Evolutionary conservation across 92 coral and sea anemone species (phyloP).

Genomic region (Epizoanthus stellaris): DNA sequence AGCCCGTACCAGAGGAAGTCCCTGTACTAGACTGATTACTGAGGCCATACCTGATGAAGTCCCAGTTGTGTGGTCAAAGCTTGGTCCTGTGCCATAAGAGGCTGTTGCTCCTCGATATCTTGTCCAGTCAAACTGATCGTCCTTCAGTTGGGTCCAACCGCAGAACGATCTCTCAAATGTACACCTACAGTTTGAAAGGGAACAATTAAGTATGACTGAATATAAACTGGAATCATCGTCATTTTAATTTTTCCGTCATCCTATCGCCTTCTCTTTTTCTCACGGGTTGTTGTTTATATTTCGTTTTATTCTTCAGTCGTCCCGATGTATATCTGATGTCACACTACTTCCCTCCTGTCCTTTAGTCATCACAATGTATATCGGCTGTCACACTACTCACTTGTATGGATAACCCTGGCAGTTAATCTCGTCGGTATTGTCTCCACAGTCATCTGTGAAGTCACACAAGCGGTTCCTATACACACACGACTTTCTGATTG

Average conservation of each 20-base stretch:
- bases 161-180: slow-evolving; percentile 83
- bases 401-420: slow-evolving; percentile 67
- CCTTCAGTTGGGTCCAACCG: slow-evolving; percentile 75
- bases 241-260: not conserved
- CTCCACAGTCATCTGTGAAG: slow-evolving; percentile 97
- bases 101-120: slow-evolving; percentile 90
- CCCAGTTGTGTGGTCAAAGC: slow-evolving; percentile 95
- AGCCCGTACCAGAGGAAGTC: slow-evolving; percentile 73
- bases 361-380: not conserved
- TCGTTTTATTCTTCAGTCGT: not conserved
- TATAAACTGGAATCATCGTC: not conserved
- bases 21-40: slow-evolving; percentile 43
- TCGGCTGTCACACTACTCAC: slow-evolving; percentile 21
- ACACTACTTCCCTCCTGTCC: not conserved
- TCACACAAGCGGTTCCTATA: slow-evolving; percentile 79
- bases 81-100: slow-evolving; percentile 87
- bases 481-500: slow-evolving; percentile 78
- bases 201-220: too few species aligned
- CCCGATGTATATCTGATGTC: not conserved
- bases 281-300: not conserved
- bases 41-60: slow-evolving; percentile 73
- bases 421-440: slow-evolving; percentile 78
- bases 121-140: slow-evolving; percentile 97
- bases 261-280: not conserved
- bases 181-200: slow-evolving; percentile 59